These are phyloP conservation scores for Troides aeacus DNA, from an alignment of 2,888 invertebrate genomes.

Conservation along the genomic window DNA sequence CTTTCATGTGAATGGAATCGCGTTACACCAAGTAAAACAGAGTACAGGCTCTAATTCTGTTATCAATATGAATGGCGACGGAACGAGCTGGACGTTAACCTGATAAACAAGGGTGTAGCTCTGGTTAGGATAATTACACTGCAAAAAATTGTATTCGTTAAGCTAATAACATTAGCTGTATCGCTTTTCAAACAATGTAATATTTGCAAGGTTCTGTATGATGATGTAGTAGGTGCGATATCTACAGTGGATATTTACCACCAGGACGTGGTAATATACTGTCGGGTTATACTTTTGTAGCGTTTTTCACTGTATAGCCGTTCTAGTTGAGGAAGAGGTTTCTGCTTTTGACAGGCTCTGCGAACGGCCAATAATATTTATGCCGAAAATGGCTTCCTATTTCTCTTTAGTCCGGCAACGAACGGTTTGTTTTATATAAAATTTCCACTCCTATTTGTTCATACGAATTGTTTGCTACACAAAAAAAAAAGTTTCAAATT, in stretches of 20 bases:
- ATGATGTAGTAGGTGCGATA: no score
- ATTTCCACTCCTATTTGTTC: neutral
- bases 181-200: no score
- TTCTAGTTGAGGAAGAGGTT: conserved; percentile 7
- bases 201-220: no score
- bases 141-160: no score
- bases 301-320: conserved; percentile 5
- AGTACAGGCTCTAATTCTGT: conserved; percentile 1
- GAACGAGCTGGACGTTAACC: no score
- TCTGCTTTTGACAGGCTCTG: conserved; percentile 26
- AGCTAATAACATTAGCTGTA: no score
- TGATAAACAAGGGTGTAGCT: no score
- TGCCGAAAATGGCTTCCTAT: conserved; percentile 20
- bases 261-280: conserved; percentile 1
- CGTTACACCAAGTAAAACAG: neutral
- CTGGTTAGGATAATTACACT: no score
- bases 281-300: conserved; percentile 4
- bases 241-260: no score
- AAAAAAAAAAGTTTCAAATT: neutral
- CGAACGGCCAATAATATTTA: conserved; percentile 16
- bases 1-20: conserved; percentile 5
- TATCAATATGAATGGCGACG: neutral
- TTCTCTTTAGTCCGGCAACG: conserved; percentile 8
- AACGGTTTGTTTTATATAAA: conserved; percentile 15
- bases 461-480: neutral